Base-by-base conservation (phyloP, 2,888 invertebrate species). In the Poecilus cupreus region DNA sequence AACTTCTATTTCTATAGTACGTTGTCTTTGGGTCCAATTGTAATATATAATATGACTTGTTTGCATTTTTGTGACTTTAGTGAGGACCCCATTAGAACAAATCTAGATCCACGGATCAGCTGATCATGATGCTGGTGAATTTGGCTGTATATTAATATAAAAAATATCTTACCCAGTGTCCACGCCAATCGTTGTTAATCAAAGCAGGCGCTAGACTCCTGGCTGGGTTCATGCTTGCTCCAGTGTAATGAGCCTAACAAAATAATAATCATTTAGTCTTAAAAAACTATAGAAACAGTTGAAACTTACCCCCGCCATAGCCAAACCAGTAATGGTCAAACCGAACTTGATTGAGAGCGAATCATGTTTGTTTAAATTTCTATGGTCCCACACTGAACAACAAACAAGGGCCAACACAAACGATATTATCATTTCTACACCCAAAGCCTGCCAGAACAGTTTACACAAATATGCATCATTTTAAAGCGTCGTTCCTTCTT, bases 171-270 rank as follows among this genome's bases (percentile, higher is more conserved):
- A 93, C 89, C 95, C 95, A 96, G 83, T 95, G 95, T 24, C 90
- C 84, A 0, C 87, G 83, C 93, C 95, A 96, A 46, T 90, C 89
- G 1, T 91, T 91, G 26, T 93, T 93, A 90, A 93, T 92, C 1
- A 95, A 83, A 0, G 95, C 95, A 0, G 96, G 95, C 0, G 91
- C 96, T 16, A 96, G 91, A 3, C 91, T 91, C 84, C 94, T 90
- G 1, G 92, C 94, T 0, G 94, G 93, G 86, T 94, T 94, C 93
- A 94, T 93, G 81, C 93, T 3, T 6, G 5, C 32, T 6, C 32
- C 32, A 32, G 93, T 92, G 85, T 91, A 93, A 1, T 91, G 90
- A 0, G 90, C 89, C 89, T 89, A 83, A 32, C 6, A 22, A 72
- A 64, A 16, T 3, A 32, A 32, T 32, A 32, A 32, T 0, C 2